These are phyloP conservation scores for Tetanocera ferruginea DNA, from an alignment of 2,888 invertebrate genomes.

Conservation along the genomic window DNA sequence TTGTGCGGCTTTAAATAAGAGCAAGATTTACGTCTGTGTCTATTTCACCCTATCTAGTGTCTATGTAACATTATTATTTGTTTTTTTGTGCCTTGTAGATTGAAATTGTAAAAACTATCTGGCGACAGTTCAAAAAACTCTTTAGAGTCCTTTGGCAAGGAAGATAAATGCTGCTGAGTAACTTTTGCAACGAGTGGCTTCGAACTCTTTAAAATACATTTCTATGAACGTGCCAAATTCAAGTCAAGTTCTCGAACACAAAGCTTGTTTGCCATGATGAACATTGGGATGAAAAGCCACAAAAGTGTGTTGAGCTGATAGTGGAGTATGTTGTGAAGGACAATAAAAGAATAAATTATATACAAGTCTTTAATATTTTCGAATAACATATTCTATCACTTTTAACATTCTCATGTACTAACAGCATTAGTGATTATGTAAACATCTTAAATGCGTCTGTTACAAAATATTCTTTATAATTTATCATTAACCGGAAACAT, in stretches of 20 bases:
- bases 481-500: too few species aligned
- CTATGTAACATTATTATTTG: background rate
- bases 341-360: too few species aligned
- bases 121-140: slow-evolving; percentile 42
- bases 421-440: too few species aligned
- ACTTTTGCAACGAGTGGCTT: slow-evolving; percentile 28
- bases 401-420: too few species aligned
- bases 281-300: too few species aligned
- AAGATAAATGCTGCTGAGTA: slow-evolving; percentile 30
- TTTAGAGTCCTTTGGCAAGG: slow-evolving; percentile 26
- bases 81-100: slow-evolving; percentile 11
- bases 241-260: slow-evolving; percentile 8
- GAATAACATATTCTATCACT: too few species aligned
- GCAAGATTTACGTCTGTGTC: slow-evolving; percentile 36
- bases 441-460: too few species aligned
- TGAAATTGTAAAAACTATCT: slow-evolving; percentile 31
- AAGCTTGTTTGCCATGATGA: background rate
- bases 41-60: background rate
- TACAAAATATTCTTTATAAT: too few species aligned
- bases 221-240: slow-evolving; percentile 25
- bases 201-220: slow-evolving; percentile 5
- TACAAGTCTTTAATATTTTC: too few species aligned
- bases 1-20: slow-evolving; percentile 16
- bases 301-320: too few species aligned
- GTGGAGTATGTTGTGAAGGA: too few species aligned